These are phyloP conservation scores for Poecilia gillii DNA, from an alignment of 2,797 vertebrate genomes.

Conservation along the genomic window DNA sequence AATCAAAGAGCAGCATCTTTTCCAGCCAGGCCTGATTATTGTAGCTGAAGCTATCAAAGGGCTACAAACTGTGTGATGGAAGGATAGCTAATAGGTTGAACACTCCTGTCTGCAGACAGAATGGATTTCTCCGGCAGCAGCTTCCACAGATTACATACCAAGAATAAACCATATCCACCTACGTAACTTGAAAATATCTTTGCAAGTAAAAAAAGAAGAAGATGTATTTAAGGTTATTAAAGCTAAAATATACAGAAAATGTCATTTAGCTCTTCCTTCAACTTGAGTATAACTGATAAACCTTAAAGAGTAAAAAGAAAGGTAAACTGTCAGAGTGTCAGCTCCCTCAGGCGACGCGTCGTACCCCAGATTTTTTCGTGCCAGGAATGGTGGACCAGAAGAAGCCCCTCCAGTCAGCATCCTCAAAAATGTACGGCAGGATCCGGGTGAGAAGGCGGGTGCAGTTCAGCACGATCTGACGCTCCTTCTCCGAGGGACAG, in stretches of 20 bases:
- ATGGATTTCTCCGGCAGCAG: not conserved
- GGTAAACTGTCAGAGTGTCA: not conserved
- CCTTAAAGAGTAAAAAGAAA: not conserved
- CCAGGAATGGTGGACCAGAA: slow-evolving; percentile 96
- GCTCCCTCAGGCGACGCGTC: not conserved
- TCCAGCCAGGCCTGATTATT: not conserved
- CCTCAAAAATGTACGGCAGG: slow-evolving; percentile 95
- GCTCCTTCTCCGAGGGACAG: slow-evolving; percentile 87
- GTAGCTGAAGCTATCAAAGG: slow-evolving; percentile 17
- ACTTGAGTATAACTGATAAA: not conserved
- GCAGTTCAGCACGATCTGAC: slow-evolving; percentile 88
- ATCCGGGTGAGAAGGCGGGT: slow-evolving; percentile 90
- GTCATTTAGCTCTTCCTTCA: not conserved
- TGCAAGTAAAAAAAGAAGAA: not conserved
- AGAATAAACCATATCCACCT: not conserved
- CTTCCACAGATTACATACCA: not conserved
- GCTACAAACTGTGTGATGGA: slow-evolving; percentile 3
- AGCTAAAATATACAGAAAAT: not conserved
- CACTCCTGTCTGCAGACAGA: not conserved
- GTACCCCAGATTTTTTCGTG: slow-evolving; percentile 86
- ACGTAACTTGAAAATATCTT: not conserved
- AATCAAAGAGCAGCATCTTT: not conserved
- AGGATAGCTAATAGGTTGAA: slow-evolving; percentile 29
- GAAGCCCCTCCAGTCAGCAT: slow-evolving; percentile 96
- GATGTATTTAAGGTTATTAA: not conserved